A percentile compares a stretch with the other conserved stretches of the same genome.
Conservation (phyloP, 2,888 invertebrate species). For the Ischnus inquisitorius region DNA sequence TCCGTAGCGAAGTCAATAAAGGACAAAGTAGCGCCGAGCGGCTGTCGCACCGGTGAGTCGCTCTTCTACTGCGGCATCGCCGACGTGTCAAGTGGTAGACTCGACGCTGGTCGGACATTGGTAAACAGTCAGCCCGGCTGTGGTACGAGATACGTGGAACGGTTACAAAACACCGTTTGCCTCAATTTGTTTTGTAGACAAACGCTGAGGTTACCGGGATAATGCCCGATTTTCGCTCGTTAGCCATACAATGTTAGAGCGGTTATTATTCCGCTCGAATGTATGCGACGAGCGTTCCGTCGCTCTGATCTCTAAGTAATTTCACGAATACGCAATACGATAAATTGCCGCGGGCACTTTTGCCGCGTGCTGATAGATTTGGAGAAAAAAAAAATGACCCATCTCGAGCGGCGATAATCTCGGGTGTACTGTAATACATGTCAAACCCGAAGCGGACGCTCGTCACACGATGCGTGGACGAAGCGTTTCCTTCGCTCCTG, state of each 20-base stretch:
- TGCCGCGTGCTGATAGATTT: background rate
- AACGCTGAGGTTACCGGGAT: background rate
- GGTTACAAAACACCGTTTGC: background rate
- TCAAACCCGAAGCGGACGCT: conserved; percentile 9
- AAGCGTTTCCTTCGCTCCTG: conserved; percentile 63
- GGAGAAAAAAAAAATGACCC: background rate
- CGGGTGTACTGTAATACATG: background rate
- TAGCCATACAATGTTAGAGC: background rate
- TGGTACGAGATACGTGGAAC: background rate
- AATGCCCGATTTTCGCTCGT: background rate
- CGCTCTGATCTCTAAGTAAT: background rate
- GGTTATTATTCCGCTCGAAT: background rate
- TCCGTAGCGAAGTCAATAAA: background rate
- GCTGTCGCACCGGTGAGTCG: background rate
- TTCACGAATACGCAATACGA: background rate
- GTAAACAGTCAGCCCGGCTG: background rate
- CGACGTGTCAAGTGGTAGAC: conserved; percentile 31
- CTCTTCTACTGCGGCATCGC: conserved; percentile 20
- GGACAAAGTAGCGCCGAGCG: background rate
- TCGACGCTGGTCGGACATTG: conserved; percentile 44
- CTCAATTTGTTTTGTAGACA: background rate
- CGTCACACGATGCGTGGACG: conserved; percentile 19
- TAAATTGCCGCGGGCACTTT: background rate
- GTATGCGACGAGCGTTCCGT: background rate
- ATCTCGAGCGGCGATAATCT: background rate